Evolutionary conservation across 1,140 invertebrate species (phyloP).

Genomic region (Calosoma granatense): DNA sequence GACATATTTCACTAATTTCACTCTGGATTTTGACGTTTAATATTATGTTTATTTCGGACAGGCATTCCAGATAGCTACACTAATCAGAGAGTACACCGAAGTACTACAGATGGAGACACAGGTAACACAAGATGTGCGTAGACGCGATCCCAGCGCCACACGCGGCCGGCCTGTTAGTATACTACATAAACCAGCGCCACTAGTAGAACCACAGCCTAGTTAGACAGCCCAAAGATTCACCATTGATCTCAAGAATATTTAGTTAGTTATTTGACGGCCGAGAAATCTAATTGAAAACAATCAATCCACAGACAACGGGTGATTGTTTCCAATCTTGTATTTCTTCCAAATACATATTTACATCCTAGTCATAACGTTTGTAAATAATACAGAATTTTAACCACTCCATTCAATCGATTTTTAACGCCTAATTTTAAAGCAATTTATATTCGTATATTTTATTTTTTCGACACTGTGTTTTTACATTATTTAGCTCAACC

Average conservation of each 20-base stretch:
- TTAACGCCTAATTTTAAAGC: not conserved
- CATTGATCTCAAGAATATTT: not conserved
- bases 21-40: not conserved
- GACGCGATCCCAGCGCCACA: conserved; percentile 19
- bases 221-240: conserved; percentile 13
- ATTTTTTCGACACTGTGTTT: not conserved
- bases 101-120: conserved; percentile 45
- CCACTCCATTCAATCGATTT: too few species aligned
- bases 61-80: conserved; percentile 85
- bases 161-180: conserved; percentile 36
- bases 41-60: conserved; percentile 10
- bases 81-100: conserved; percentile 86
- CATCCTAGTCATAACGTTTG: not conserved
- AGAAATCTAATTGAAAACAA: too few species aligned
- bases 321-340: not conserved
- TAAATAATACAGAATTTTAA: too few species aligned
- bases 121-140: conserved; percentile 21
- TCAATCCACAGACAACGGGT: too few species aligned
- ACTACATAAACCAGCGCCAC: conserved; percentile 25
- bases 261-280: not conserved
- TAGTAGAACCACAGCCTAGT: conserved; percentile 12
- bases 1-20: conserved; percentile 10
- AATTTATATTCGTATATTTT: not conserved
- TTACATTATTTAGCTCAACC: not conserved
- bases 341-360: not conserved